Evolutionary conservation across 92 coral and sea anemone genomes (phyloP), one percentile per base, ranked within the genome.

Genomic region (Desmophyllum pertusum): DNA sequence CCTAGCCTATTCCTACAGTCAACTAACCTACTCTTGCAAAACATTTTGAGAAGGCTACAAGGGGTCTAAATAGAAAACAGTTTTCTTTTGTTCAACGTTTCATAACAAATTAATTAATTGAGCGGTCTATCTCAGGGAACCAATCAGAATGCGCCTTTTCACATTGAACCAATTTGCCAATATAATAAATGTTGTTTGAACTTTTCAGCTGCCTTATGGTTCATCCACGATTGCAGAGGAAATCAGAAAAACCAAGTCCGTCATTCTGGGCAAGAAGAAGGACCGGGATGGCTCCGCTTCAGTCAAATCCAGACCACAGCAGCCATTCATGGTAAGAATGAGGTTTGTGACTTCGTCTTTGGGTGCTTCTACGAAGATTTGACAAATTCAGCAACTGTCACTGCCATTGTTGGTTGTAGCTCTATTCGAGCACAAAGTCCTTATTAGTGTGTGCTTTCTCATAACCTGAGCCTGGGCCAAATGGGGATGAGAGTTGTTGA

Each of bases 201-300:
- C 48, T 33, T 78, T 66, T 67, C 25, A 66, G 75, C 50, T 23
- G 41, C 29, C 83, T 15, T 80, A 80, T 71, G 70, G 66, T 52
- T 87, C 95, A 42, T 88, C 95, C 41, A 71, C 87, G 33, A 93
- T 84, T 27, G 94, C 92, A 8, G 98, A 92, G 79, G 98, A 94
- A 70, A 91, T 89, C 31, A 89, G 94, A 51, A 93, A 93, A 89
- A 88, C 95, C 15, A 93, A 91, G 83, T 93, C 97, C 1, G 94
- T 92, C 38, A 89, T 93, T 30, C 88, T 91, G 81, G 89, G 90
- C 79, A 94, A 91, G 86, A 94, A 94, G 75, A 94, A 85, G 76
- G 98, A 94, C 78, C 64, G 76, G 64, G 98, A 94, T 33, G 91
- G 92, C 23, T 75, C 95, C 0, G 86, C 86, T 43, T 74, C 92